Evolutionary conservation across 2,888 invertebrate genomes (phyloP), one percentile per base, ranked within the genome.

Genomic region (Uropetala carovei): DNA sequence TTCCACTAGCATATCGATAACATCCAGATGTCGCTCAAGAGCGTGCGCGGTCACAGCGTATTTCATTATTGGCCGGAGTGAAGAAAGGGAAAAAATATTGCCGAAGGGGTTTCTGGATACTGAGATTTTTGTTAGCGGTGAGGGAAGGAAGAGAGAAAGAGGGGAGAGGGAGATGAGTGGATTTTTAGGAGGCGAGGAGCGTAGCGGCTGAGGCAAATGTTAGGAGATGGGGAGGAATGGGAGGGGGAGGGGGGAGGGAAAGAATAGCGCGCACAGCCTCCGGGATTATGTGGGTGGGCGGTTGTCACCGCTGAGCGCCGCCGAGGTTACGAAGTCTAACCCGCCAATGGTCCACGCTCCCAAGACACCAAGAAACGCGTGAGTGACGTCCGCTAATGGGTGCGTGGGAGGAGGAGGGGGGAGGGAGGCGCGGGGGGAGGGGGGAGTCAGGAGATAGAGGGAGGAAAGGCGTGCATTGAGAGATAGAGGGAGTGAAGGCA

Each of bases 381-480:
- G 75, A 75, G 75, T 75, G 75, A 75, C 75, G 75, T 22, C 75
- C 75, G 27, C 75, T 75, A 75, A 75, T 75, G 75, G 75, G 22
- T 75, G 13, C 11, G 75, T 22, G 75, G 75, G 27, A 22, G n/a
- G n/a, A 22, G 8, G 68, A 18, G n/a, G 68, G 68, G 22, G 68
- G 68, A 5, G 43, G 43, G 5, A 5, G 43, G 43, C 1, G 68
- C n/a, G n/a, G 18, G 16, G 18, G 7, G 64, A n/a, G n/a, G 64
- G 68, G 9, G 68, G 0, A 27, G 27, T 3, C 4, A 27, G 27
- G 75, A 13, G 75, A 75, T 22, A 7, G 68, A 22, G 43, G 43
- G 43, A 18, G 8, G 75, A 27, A 27, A 75, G 27, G 75, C 27
- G 75, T 43, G 43, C 43, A 43, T 43, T 43, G 43, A 27, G 75